These are phyloP conservation scores for Rhinogobius similis DNA, from an alignment of 2,113 vertebrate genomes.

Conservation along the genomic window DNA sequence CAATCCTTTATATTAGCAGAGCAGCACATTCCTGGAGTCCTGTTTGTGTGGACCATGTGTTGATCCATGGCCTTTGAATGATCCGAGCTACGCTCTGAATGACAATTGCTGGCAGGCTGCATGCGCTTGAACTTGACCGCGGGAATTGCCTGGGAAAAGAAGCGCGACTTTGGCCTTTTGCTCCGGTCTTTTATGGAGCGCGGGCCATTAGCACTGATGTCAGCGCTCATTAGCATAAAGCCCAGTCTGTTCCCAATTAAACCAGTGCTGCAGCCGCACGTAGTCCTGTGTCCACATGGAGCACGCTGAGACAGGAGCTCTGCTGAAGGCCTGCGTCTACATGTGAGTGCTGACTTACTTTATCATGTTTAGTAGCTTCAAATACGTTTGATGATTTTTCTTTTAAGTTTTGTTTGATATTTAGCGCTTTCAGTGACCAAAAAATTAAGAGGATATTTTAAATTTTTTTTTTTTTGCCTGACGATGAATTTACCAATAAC, in stretches of 20 bases:
- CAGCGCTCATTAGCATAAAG: slow-evolving; percentile 79
- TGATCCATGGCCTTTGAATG: slow-evolving; percentile 13
- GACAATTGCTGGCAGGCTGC: slow-evolving; percentile 50
- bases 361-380: not conserved
- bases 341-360: not conserved
- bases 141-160: slow-evolving; percentile 73
- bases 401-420: not conserved
- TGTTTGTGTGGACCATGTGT: not conserved
- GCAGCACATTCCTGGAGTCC: slow-evolving; percentile 3
- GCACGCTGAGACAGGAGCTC: slow-evolving; percentile 54
- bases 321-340: not conserved
- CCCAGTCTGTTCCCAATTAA: slow-evolving; percentile 79
- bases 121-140: slow-evolving; percentile 82
- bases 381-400: not conserved
- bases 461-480: too few species aligned
- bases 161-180: slow-evolving; percentile 72
- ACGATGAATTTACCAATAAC: too few species aligned
- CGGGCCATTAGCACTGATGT: slow-evolving; percentile 74
- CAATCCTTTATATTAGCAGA: not conserved
- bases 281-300: slow-evolving; percentile 67
- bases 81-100: slow-evolving; percentile 54
- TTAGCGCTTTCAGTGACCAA: too few species aligned
- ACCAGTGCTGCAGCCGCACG: slow-evolving; percentile 56
- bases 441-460: too few species aligned
- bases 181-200: slow-evolving; percentile 65